Percentiles rank a stretch among this genome's conserved stretches.
phyloP scores from a whole-genome alignment of 2,888 invertebrate species.

The Pristionchus mayeri region DNA sequence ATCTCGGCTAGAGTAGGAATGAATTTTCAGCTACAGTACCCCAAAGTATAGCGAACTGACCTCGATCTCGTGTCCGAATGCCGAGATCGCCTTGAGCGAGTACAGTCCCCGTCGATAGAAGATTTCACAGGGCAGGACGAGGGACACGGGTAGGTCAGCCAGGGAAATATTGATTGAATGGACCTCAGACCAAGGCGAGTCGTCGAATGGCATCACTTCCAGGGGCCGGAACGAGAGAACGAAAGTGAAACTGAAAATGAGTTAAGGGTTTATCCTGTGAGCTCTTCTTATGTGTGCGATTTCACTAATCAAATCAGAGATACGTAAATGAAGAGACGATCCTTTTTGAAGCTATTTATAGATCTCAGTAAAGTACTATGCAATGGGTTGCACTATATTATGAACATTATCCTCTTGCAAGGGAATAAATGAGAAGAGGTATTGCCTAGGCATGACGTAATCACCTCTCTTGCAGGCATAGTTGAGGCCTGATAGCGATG shows the following conservation, averaged over 20 bases:
- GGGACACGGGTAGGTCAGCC: not conserved
- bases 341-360: too few relatives aligned
- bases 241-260: slow-evolving; percentile 23
- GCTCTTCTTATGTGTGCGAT: too few relatives aligned
- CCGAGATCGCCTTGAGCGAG: not conserved
- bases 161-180: not conserved
- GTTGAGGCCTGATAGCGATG: not conserved
- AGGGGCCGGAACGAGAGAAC: slow-evolving; percentile 25
- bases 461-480: slow-evolving; percentile 24
- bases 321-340: too few relatives aligned
- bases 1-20: too few relatives aligned
- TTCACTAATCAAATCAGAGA: too few relatives aligned
- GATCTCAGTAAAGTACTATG: too few relatives aligned
- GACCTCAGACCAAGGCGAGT: slow-evolving; percentile 11
- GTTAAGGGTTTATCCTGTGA: too few relatives aligned
- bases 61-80: not conserved
- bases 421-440: not conserved
- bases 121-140: not conserved
- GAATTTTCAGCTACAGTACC: too few relatives aligned
- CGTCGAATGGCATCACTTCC: slow-evolving; percentile 29
- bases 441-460: not conserved
- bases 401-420: too few relatives aligned
- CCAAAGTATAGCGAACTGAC: not conserved
- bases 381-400: too few relatives aligned
- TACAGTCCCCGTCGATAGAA: slow-evolving; percentile 35